Base-by-base conservation (phyloP, 37 sponge, comb jelly and placozoan genomes). In the Axinella damicornis region DNA sequence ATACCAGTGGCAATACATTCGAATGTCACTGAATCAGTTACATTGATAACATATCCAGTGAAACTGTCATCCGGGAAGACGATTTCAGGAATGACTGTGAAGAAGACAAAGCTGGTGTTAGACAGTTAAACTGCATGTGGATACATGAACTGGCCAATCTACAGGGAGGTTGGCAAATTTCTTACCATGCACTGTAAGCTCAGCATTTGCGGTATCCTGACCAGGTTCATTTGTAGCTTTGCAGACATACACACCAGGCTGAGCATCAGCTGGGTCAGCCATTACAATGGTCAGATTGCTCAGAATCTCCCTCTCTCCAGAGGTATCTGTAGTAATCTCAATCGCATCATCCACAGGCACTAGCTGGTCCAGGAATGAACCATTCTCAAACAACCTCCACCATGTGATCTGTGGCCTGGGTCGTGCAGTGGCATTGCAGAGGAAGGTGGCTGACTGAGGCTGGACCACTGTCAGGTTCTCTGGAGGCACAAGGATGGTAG, bases 381-480 rank as follows among this genome's bases (percentile, higher is more conserved):
- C 9, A 46, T 9, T 9, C n/a, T n/a, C n/a, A n/a, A n/a, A n/a
- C 46, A 46, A 12, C 56, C 87, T 87, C 27, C 53, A 77, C 92
- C 92, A 92, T 18, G 79, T 79, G 79, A 92, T 79, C 57, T 38
- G 5, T 16, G 92, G 92, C 22, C 57, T 69, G 31, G 92, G 92
- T 31, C 61, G 40, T 12, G 74, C 92, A 38, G 77, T 71, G 20
- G 79, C 83, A 57, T 39, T 55, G 60, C 92, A 91, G 38, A 37
- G 40, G 34, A 92, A 69, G 19, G 34, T 66, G 31, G 80, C 54
- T 41, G 12, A 46, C n/a, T 65, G 38, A 25, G 68, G 68, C 13
- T n/a, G 21, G 17, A 57, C 65, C 28, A 79, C 55, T 15, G 66
- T 79, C n/a, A 33, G 54, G 9, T 65, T 39, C 38, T 28, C 65